Evolutionary conservation across 2,113 vertebrate genomes (phyloP).

Genomic region (Heliornis fulica): DNA sequence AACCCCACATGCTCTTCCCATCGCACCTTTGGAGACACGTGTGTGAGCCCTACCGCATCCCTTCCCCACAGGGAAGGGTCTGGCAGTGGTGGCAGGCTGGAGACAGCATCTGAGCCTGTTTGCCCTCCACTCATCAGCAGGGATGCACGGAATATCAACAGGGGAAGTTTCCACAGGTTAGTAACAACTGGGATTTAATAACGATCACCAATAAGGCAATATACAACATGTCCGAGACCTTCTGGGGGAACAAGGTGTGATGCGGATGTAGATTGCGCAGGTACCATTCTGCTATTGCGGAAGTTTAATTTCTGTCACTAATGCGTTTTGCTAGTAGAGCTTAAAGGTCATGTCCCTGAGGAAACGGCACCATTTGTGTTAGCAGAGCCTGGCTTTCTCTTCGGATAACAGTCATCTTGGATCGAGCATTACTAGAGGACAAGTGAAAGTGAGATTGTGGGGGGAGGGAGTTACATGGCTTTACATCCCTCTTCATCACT

Average conservation of each 20-base stretch:
- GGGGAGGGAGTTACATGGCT: neutral
- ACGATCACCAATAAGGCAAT: neutral
- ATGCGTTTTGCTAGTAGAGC: slow-evolving; percentile 25
- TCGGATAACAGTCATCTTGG: neutral
- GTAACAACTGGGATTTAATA: neutral
- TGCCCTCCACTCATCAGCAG: neutral
- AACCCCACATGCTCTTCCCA: neutral
- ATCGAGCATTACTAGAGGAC: slow-evolving; percentile 15
- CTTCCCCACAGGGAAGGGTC: neutral
- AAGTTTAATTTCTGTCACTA: slow-evolving; percentile 42
- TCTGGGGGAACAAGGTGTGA: neutral
- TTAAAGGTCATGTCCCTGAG: slow-evolving; percentile 14
- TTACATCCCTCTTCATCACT: slow-evolving; percentile 48
- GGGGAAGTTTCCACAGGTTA: neutral
- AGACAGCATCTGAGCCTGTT: neutral
- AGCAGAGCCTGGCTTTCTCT: slow-evolving; percentile 14
- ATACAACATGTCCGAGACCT: neutral
- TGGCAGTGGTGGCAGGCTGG: neutral
- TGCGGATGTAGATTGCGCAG: neutral
- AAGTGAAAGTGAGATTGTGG: slow-evolving; percentile 30
- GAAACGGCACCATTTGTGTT: neutral
- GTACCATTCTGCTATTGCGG: neutral
- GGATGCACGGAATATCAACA: neutral
- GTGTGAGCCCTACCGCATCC: neutral
- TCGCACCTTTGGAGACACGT: neutral